Base-by-base conservation (phyloP, 1,140 invertebrate genomes). In the Euura saliciscinereae region DNA sequence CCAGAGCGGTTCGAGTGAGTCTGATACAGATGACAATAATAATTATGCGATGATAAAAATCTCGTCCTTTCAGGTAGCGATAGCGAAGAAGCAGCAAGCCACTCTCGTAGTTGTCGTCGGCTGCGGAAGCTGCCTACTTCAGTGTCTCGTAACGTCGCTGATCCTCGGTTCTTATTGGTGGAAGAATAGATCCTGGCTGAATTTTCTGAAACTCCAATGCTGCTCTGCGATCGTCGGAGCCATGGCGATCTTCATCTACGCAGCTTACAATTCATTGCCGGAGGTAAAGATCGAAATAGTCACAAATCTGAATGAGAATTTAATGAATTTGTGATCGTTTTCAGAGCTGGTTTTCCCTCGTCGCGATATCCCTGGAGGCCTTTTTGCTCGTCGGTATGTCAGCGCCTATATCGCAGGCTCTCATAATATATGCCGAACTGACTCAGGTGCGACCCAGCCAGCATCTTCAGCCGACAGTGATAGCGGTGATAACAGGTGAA, bases 141-240 rank as follows among this genome's bases (percentile, higher is more conserved):
- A 91, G 70, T 89, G 90, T 71, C 80, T 89, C 6, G 75, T 91
- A 5, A 86, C 91, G 2, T 86, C 89, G 5, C 79, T 90, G 51
- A 86, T 92, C 67, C 83, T 92, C 11, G 79, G 90, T 43, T 85
- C 86, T 28, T 89, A 89, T 77, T 91, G 91, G 89, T 90, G 88
- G 79, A 89, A 88, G 73, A 88, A 89, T 72, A 88, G 89, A 69
- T 91, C 89, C 71, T 92, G 91, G 80, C 80, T 92, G 43, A 89
- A 91, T 76, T 92, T 92, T 84, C 84, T 92, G 64, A 92, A 92
- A 85, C 87, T 93, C 73, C 91, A 93, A 76, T 92, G 91, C 77
- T 92, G 91, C 76, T 82, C 86, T 51, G 90, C 91, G 45, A 85
- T 91, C 44, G 84, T 89, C 4, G 88, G 89, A 43, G 87, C 91